These are phyloP conservation scores for Scaptodrosophila latifasciaeformis DNA, from an alignment of 2,888 invertebrate species.

Conservation along the genomic window DNA sequence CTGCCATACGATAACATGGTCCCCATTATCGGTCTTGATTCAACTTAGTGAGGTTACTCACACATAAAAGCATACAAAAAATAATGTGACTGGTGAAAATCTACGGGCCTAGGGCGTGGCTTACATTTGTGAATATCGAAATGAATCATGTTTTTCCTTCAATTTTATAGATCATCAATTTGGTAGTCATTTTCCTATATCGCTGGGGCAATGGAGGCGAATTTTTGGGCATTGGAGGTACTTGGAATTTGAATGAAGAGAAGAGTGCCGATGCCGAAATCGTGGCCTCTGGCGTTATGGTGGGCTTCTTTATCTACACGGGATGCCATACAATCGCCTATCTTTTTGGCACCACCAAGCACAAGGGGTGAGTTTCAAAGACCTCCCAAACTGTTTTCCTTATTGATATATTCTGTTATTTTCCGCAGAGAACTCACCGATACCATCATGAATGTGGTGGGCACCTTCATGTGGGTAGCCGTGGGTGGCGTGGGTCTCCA, in stretches of 20 bases:
- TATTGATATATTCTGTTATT: background rate
- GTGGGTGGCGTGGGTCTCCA: conserved; percentile 90
- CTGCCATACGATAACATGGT: too few relatives aligned
- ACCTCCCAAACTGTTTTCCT: background rate
- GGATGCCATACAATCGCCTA: conserved; percentile 84
- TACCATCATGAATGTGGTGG: conserved; percentile 91
- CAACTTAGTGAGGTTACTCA: too few relatives aligned
- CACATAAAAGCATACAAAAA: too few relatives aligned
- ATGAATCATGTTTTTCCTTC: background rate
- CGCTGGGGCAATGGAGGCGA: conserved; percentile 88
- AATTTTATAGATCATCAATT: conserved; percentile 82
- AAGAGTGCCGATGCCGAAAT: conserved; percentile 92
- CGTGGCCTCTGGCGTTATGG: conserved; percentile 89
- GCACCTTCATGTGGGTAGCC: conserved; percentile 88
- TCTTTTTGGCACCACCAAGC: conserved; percentile 85
- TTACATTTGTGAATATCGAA: too few relatives aligned
- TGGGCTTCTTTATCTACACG: conserved; percentile 91
- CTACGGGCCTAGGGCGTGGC: too few relatives aligned
- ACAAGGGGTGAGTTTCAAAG: conserved; percentile 79
- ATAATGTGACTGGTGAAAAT: too few relatives aligned
- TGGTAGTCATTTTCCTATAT: conserved; percentile 87
- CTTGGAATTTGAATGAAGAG: conserved; percentile 92
- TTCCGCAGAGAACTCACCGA: conserved; percentile 82
- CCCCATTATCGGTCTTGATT: too few relatives aligned
- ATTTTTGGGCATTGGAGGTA: conserved; percentile 91